Evolutionary conservation across 2,797 vertebrate species (phyloP).

Genomic region (Parauchenoglanis ngamensis): DNA sequence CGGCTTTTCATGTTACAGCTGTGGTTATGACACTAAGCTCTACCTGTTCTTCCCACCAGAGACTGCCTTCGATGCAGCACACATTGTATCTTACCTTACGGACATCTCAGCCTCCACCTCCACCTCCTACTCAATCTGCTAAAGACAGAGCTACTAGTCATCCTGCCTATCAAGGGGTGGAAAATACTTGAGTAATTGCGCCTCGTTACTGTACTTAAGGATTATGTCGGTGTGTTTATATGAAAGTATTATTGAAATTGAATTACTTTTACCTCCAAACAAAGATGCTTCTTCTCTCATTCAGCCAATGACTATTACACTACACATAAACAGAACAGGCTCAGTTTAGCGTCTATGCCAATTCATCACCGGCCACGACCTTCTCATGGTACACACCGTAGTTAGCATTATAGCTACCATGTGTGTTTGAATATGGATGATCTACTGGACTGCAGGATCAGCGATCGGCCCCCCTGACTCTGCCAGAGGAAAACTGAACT

Average conservation of each 20-base stretch:
- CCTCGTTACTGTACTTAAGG: no score
- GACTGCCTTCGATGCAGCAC: neutral
- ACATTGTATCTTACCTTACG: neutral
- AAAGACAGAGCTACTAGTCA: neutral
- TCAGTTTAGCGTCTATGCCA: neutral
- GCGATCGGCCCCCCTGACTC: neutral
- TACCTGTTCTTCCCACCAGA: constrained; percentile 5
- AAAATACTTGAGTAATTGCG: neutral
- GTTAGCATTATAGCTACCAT: neutral
- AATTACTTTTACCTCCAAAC: neutral
- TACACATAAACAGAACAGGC: neutral
- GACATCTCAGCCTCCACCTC: neutral
- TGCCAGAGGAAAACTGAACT: neutral
- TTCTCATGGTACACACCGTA: neutral
- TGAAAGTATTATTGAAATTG: neutral
- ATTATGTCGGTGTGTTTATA: neutral
- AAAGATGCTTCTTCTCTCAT: neutral
- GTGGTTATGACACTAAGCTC: neutral
- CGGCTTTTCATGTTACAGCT: neutral
- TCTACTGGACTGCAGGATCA: neutral
- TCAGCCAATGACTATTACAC: neutral
- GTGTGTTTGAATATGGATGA: neutral
- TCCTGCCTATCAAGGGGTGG: neutral
- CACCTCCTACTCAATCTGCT: neutral
- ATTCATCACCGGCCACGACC: neutral